These are phyloP conservation scores for Crenichthys baileyi DNA, from an alignment of 2,797 vertebrate species.

Conservation along the genomic window DNA sequence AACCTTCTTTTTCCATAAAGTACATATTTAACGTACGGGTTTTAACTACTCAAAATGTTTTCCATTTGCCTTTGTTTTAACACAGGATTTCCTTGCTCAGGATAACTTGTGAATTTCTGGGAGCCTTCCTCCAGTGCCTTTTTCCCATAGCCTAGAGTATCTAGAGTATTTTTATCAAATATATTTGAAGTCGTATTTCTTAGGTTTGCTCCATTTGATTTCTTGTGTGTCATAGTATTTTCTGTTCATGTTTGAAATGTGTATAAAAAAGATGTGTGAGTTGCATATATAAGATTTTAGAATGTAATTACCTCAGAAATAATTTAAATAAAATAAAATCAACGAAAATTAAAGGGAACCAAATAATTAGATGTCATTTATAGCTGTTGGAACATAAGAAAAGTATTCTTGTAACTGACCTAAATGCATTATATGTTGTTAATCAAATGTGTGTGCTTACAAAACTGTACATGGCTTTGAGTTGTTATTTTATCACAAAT, in stretches of 20 bases:
- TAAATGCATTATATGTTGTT: constrained; percentile 20
- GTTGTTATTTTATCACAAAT: constrained; percentile 61
- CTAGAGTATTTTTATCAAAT: constrained; percentile 18
- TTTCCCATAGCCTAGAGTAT: background rate
- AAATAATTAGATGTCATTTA: constrained; percentile 22
- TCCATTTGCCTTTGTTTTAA: constrained; percentile 17
- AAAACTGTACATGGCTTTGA: constrained; percentile 68
- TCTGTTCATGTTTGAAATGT: constrained; percentile 35
- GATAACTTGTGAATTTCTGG: constrained; percentile 3
- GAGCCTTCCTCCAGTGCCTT: constrained; percentile 19
- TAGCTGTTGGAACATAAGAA: constrained; percentile 28
- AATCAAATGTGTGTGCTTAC: constrained; percentile 52
- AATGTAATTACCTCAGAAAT: constrained; percentile 39
- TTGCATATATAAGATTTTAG: constrained; percentile 33
- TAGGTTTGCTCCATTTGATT: constrained; percentile 44
- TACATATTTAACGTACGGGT: constrained; percentile 26
- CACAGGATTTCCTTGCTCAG: constrained; percentile 7
- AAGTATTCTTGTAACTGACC: constrained; percentile 43
- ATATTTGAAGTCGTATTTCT: constrained; percentile 45
- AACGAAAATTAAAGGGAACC: constrained; percentile 7
- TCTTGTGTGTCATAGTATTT: constrained; percentile 37
- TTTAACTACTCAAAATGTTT: constrained; percentile 32
- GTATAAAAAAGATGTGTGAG: constrained; percentile 32
- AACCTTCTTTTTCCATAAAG: constrained; percentile 11
- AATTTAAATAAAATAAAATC: constrained; percentile 12